These are phyloP conservation scores for Fratercula arctica DNA, from an alignment of 2,797 vertebrate species.

Conservation along the genomic window DNA sequence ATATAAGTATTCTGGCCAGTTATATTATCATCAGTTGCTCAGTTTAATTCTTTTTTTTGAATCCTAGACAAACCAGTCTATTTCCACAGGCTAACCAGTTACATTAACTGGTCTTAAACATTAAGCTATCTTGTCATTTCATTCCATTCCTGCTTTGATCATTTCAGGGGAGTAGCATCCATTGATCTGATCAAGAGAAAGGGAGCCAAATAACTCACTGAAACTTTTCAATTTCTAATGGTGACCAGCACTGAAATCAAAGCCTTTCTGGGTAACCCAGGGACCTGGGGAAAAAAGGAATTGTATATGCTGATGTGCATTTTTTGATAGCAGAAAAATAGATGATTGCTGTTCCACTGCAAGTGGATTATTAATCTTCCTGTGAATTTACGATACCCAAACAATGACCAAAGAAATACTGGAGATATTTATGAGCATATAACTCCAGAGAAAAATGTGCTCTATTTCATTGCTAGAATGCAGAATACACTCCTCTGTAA, in stretches of 20 bases:
- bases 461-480: background rate
- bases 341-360: background rate
- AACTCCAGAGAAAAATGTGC: background rate
- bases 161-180: background rate
- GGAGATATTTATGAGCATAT: background rate
- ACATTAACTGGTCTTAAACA: background rate
- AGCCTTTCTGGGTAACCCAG: background rate
- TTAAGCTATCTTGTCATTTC: background rate
- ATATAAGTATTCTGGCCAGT: background rate
- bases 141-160: background rate
- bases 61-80: background rate
- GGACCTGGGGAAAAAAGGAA: background rate
- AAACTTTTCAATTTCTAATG: background rate
- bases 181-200: background rate
- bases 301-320: background rate
- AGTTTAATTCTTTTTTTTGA: background rate
- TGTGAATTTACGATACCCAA: background rate
- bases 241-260: background rate
- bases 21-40: background rate
- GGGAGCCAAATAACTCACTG: background rate
- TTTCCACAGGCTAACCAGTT: background rate
- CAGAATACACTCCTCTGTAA: background rate
- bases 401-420: background rate
- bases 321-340: background rate
- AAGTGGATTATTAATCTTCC: background rate